phyloP scores from a whole-genome alignment of 1,140 invertebrate genomes.

The Pissodes strobi region DNA sequence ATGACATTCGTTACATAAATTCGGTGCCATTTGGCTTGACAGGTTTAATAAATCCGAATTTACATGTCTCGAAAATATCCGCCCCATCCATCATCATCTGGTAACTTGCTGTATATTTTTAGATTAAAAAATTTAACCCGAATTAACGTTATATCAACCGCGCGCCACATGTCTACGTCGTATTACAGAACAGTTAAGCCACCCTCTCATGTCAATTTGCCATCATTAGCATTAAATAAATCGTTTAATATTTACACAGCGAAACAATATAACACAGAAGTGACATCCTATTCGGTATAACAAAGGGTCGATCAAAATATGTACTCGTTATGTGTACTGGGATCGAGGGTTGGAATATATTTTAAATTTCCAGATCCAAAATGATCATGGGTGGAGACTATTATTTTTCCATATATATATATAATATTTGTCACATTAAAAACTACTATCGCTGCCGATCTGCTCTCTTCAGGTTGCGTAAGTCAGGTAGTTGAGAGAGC shows the following conservation, averaged over 20 bases:
- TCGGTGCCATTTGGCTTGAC: conserved; percentile 13
- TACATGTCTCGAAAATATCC: conserved; percentile 14
- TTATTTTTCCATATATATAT: no score
- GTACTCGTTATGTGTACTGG: background rate
- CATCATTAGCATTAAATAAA: conserved; percentile 44
- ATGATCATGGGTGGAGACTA: no score
- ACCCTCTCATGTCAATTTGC: conserved; percentile 31
- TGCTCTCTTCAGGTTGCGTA: no score
- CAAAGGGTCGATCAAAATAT: conserved; percentile 35
- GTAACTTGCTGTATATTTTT: conserved; percentile 1
- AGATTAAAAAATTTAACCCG: conserved; percentile 22
- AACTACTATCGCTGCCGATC: no score
- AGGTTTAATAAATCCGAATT: conserved; percentile 12
- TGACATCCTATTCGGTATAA: conserved; percentile 34
- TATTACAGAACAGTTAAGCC: conserved; percentile 12
- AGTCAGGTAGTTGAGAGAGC: no score
- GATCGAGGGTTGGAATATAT: no score
- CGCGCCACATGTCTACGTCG: conserved; percentile 16
- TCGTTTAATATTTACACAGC: conserved; percentile 39
- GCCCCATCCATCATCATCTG: conserved; percentile 10
- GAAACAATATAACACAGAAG: conserved; percentile 34
- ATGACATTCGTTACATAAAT: conserved; percentile 4
- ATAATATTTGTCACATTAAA: no score
- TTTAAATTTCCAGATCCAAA: no score
- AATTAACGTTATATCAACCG: conserved; percentile 21